Evolutionary conservation across 1,140 invertebrate genomes (phyloP).

Genomic region (Druon quercuslanigerum): DNA sequence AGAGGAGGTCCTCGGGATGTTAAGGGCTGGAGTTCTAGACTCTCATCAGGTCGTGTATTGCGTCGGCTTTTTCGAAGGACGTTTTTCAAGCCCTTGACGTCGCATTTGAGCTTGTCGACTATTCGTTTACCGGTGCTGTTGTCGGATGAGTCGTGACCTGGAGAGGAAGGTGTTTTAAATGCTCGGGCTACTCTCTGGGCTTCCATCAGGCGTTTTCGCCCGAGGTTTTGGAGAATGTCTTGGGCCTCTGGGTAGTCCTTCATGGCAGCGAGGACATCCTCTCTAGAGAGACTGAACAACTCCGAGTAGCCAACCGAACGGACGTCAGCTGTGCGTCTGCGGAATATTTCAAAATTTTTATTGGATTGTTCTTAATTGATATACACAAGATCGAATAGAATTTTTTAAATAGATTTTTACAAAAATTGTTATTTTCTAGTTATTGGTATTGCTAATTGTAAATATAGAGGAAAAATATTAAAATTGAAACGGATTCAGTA

Average conservation of each 20-base stretch:
- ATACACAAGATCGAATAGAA: too few species aligned
- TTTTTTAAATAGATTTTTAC: too few species aligned
- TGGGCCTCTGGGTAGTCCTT: conserved; percentile 98
- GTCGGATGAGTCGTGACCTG: conserved; percentile 78
- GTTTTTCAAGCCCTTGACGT: conserved; percentile 86
- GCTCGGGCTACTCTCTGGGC: conserved; percentile 73
- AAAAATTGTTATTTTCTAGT: too few species aligned
- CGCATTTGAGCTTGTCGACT: conserved; percentile 87
- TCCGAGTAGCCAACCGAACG: conserved; percentile 97
- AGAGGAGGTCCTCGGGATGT: conserved; percentile 76
- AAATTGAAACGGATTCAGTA: too few species aligned
- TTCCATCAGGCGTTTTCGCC: conserved; percentile 91
- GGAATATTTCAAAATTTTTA: conserved; percentile 43
- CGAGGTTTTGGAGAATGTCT: conserved; percentile 91
- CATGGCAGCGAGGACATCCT: conserved; percentile 95
- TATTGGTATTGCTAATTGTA: too few species aligned
- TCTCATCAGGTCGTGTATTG: conserved; percentile 74
- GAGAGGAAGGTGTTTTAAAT: conserved; percentile 56
- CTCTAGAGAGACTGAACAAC: conserved; percentile 94
- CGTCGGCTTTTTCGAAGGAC: conserved; percentile 80
- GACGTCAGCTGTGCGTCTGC: conserved; percentile 95
- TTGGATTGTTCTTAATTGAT: not conserved
- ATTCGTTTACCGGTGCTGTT: conserved; percentile 83
- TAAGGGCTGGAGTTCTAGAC: conserved; percentile 72
- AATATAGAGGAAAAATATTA: too few species aligned